These are phyloP conservation scores for Umimayanthus chanpuru DNA, from an alignment of 92 coral and sea anemone genomes.

Conservation along the genomic window DNA sequence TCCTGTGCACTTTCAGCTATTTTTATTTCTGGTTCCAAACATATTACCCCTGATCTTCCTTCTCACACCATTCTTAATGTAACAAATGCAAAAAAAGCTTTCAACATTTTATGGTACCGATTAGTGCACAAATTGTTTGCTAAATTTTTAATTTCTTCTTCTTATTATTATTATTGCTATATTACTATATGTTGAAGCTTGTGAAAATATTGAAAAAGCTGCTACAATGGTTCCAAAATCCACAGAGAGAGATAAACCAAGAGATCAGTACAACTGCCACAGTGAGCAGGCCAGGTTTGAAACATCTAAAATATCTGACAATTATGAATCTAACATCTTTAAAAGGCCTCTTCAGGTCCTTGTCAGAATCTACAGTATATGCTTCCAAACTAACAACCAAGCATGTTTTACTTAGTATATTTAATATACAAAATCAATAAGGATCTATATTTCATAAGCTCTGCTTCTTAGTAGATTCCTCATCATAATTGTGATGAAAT, in stretches of 20 bases:
- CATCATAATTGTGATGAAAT: conserved; percentile 18
- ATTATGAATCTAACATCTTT: conserved; percentile 21
- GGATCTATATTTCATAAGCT: conserved; percentile 18
- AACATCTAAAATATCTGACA: conserved; percentile 19
- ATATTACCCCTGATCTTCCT: too few relatives aligned
- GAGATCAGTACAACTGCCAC: conserved; percentile 1
- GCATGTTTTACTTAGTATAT: conserved; percentile 21
- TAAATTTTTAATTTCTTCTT: too few relatives aligned
- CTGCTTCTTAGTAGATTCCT: conserved; percentile 23
- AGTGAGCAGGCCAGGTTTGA: conserved; percentile 28
- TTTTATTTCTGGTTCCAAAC: conserved; percentile 1
- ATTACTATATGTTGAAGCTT: background rate
- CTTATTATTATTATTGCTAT: too few relatives aligned
- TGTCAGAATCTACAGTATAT: conserved; percentile 10
- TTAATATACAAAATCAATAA: conserved; percentile 12
- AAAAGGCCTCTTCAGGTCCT: conserved; percentile 22
- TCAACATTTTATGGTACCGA: too few relatives aligned
- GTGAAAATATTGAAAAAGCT: background rate
- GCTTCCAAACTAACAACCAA: conserved; percentile 20
- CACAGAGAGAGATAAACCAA: background rate
- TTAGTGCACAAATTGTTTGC: too few relatives aligned
- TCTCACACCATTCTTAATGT: too few relatives aligned
- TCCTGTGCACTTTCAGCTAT: conserved; percentile 14
- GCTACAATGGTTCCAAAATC: conserved; percentile 1
- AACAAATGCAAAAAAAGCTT: background rate